phyloP scores from a whole-genome alignment of 1,140 invertebrate species.

The Meteorus sp. region DNA sequence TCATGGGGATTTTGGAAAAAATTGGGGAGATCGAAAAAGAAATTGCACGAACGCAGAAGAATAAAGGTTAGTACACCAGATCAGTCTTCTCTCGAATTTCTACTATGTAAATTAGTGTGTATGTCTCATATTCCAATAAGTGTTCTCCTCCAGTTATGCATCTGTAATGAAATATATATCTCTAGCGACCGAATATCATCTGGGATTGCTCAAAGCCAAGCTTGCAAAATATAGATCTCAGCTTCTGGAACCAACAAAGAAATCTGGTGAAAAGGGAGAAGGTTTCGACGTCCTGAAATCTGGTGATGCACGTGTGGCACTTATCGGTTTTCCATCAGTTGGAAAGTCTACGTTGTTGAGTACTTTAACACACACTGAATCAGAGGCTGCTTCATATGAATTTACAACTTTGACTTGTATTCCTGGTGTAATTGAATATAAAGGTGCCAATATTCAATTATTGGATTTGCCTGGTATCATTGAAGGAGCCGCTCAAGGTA shows the following conservation, averaged over 20 bases:
- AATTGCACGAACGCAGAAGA: slow-evolving; percentile 98
- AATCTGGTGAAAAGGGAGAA: slow-evolving; percentile 92
- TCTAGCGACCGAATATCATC: slow-evolving; percentile 98
- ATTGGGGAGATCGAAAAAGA: slow-evolving; percentile 98
- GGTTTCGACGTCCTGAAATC: slow-evolving; percentile 99
- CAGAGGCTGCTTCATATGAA: slow-evolving; percentile 96
- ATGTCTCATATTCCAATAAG: background rate
- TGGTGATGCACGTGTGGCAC: slow-evolving; percentile 96
- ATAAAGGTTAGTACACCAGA: slow-evolving; percentile 87
- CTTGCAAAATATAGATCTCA: slow-evolving; percentile 97
- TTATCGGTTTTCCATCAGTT: slow-evolving; percentile 97
- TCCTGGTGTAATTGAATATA: slow-evolving; percentile 97
- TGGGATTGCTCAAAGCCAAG: slow-evolving; percentile 97
- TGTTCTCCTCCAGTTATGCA: background rate
- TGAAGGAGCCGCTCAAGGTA: slow-evolving; percentile 88
- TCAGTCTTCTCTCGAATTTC: no score
- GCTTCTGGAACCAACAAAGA: slow-evolving; percentile 92
- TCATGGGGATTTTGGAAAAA: slow-evolving; percentile 98
- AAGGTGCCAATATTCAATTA: slow-evolving; percentile 97
- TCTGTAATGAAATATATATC: slow-evolving; percentile 32
- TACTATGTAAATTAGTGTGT: slow-evolving; percentile 22
- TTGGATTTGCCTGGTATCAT: slow-evolving; percentile 97
- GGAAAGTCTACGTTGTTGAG: slow-evolving; percentile 95
- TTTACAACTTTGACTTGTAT: slow-evolving; percentile 99
- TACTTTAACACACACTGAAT: slow-evolving; percentile 92